Base-by-base conservation (phyloP, 2,888 invertebrate genomes). In the Arrhopalites spinosus region DNA sequence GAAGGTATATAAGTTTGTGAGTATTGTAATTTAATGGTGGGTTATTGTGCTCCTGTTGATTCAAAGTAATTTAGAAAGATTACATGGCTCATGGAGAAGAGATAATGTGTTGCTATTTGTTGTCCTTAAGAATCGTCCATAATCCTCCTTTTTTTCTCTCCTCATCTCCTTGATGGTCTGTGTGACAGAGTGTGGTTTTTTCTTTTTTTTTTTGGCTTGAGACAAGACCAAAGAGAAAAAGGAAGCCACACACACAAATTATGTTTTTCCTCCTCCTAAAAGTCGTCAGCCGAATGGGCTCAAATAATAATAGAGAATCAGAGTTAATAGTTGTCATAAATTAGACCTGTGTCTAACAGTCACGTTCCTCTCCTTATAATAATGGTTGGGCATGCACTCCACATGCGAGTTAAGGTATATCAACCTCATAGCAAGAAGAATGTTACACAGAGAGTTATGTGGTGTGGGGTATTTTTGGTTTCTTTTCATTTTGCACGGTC, bases 401-500 rank as follows among this genome's bases (percentile, higher is more conserved):
- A n/a, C n/a, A n/a, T n/a, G 36, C 11, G 36, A 7, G 36, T 36
- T 3, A 7, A 11, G 3, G 36, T 36, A 36, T 36, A 7, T 36
- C 3, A 36, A 36, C 36, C 3, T 36, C 3, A 36, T 36, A 36
- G 11, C 11, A 36, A 36, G 11, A 36, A 36, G 36, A 36, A 36
- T 36, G 36, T 36, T 7, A 36, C 36, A 36, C 36, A 5, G 53
- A 53, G 17, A 17, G 20, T 5, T 20, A 53, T 5, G 53, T 53
- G 17, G 20, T 53, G 53, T 53, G 53, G n/a, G 23, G 53, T 29
- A 61, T 61, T 61, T 61, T 61, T 36, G 64, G 64, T 64, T 64
- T 64, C 64, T 72, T 66, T 74, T 77, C 71, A 77, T 77, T 77
- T 77, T 71, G 75, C 75, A 76, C 75, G 75, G 75, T 73, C 72